Conservation (phyloP, 2,888 invertebrate species). For the Hypomecis atomaria region DNA sequence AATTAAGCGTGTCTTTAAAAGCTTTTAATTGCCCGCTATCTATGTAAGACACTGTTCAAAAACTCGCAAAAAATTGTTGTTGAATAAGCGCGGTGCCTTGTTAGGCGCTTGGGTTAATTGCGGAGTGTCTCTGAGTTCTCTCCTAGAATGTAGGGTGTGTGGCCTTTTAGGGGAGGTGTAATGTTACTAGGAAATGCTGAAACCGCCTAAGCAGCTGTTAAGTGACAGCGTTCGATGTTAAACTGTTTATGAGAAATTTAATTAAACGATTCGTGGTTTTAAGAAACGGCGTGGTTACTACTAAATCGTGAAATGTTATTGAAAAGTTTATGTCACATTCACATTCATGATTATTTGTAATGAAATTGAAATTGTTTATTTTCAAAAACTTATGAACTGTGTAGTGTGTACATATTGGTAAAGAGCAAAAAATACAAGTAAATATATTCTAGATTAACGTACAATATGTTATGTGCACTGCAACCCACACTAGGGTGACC, state of each 20-base stretch:
- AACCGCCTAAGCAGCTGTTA: constrained; percentile 8
- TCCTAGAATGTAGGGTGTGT: constrained; percentile 21
- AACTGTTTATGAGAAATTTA: constrained; percentile 1
- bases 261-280: constrained; percentile 4
- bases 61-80: constrained; percentile 24
- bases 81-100: constrained; percentile 32
- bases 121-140: constrained; percentile 25
- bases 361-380: no score
- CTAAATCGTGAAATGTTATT: no score
- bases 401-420: no score
- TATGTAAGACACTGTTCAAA: constrained; percentile 44
- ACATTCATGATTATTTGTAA: no score
- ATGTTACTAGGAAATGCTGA: constrained; percentile 16
- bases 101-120: constrained; percentile 27
- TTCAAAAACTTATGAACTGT: no score
- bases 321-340: no score
- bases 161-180: constrained; percentile 23
- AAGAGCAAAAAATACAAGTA: no score
- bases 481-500: no score
- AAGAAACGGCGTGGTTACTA: neutral
- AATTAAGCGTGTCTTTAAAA: constrained; percentile 55
- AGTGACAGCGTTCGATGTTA: constrained; percentile 5
- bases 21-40: constrained; percentile 54
- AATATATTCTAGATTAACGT: no score
- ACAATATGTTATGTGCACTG: no score